These are phyloP conservation scores for Zoanthus sansibaricus DNA, from an alignment of 92 coral and sea anemone species.

Conservation along the genomic window DNA sequence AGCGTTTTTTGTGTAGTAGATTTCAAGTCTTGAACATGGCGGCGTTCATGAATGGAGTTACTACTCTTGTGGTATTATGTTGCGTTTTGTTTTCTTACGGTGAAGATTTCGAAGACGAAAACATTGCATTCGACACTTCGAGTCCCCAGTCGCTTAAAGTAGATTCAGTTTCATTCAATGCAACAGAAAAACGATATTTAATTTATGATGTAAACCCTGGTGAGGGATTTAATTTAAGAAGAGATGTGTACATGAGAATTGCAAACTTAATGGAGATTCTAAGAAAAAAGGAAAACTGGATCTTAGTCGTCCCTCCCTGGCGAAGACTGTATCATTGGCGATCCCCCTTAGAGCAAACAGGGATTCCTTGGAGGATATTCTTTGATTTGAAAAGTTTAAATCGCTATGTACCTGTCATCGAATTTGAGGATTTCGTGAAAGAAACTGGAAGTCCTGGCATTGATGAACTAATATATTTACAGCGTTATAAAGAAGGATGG, in stretches of 20 bases:
- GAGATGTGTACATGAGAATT: slow-evolving; percentile 95
- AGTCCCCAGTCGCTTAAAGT: slow-evolving; percentile 72
- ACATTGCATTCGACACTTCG: slow-evolving; percentile 72
- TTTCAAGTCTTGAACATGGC: slow-evolving; percentile 31
- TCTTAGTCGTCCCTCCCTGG: slow-evolving; percentile 98
- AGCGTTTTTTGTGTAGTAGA: neutral
- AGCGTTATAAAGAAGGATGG: slow-evolving; percentile 97
- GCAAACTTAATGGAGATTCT: slow-evolving; percentile 88
- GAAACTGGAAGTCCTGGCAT: slow-evolving; percentile 85
- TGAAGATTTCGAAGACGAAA: slow-evolving; percentile 56
- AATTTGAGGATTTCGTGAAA: slow-evolving; percentile 91
- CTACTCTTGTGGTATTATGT: slow-evolving; percentile 13
- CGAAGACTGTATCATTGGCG: slow-evolving; percentile 96
- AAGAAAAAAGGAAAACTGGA: slow-evolving; percentile 88
- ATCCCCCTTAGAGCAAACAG: slow-evolving; percentile 84
- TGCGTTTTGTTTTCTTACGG: neutral
- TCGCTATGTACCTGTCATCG: slow-evolving; percentile 91
- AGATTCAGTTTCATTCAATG: slow-evolving; percentile 56
- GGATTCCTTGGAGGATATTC: slow-evolving; percentile 94
- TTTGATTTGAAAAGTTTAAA: slow-evolving; percentile 93
- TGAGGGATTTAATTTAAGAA: slow-evolving; percentile 93
- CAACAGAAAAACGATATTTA: slow-evolving; percentile 76
- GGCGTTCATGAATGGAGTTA: neutral
- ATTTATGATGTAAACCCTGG: slow-evolving; percentile 98
- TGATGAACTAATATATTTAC: slow-evolving; percentile 91